A percentile compares a stretch with the other conserved stretches of the same genome.
Evolutionary conservation across 2,888 invertebrate genomes (phyloP).

Genomic region (Thereva nobilitata): DNA sequence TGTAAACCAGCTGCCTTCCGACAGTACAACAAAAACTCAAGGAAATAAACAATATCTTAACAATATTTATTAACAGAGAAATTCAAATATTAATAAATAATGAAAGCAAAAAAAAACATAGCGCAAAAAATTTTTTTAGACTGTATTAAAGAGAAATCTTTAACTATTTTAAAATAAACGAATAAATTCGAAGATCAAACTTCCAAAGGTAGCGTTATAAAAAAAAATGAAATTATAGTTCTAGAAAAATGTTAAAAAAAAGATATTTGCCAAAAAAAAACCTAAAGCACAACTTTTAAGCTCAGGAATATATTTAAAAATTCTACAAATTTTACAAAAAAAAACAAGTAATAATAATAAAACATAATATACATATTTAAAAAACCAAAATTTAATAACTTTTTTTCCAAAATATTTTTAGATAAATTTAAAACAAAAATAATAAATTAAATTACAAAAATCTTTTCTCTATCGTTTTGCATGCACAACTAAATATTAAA

Average conservation of each 20-base stretch:
- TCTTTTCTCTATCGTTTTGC: background rate
- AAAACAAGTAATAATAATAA: too few species aligned
- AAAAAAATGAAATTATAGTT: constrained; percentile 13
- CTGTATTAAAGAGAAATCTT: constrained; percentile 13
- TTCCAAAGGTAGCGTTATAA: constrained; percentile 9
- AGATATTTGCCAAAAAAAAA: constrained; percentile 18
- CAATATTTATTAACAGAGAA: constrained; percentile 14
- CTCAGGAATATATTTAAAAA: constrained; percentile 30
- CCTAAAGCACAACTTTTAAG: constrained; percentile 11
- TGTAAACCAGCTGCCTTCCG: constrained; percentile 32
- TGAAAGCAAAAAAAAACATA: constrained; percentile 24
- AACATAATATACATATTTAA: background rate
- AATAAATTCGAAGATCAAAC: background rate
- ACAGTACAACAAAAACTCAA: constrained; percentile 31
- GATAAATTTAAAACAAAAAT: constrained; percentile 32
- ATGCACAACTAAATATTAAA: too few species aligned
- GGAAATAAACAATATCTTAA: constrained; percentile 12
- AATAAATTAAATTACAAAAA: background rate
- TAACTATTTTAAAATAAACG: too few species aligned
- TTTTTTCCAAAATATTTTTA: constrained; percentile 31
- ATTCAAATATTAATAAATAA: background rate
- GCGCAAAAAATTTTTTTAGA: constrained; percentile 27
- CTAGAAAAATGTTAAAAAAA: constrained; percentile 14
- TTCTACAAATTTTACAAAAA: constrained; percentile 16
- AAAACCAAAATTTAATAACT: constrained; percentile 7